Base-by-base conservation (phyloP, 2,797 vertebrate genomes). In the Leucoraja ocellata region DNA sequence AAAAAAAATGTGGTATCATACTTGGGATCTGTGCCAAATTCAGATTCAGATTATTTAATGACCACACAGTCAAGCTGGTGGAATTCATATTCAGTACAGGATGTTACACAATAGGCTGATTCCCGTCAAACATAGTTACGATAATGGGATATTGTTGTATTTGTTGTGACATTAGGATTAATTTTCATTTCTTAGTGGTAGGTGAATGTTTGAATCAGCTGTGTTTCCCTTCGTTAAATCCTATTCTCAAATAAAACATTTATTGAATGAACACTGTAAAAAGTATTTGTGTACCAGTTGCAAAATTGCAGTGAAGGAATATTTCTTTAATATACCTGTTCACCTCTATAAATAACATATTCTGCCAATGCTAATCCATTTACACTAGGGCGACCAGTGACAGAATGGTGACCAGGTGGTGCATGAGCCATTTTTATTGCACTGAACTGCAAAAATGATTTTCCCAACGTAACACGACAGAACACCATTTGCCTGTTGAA, bases 361-460 rank as follows among this genome's bases (percentile, higher is more conserved):
- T 99, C 99, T 0, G 99, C 99, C 0, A 99, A 99, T 0, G 99
- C 99, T 78, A 99, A 96, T 83, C 99, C 99, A 1, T 99, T 99
- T 74, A 99, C 99, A 0, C 99, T 99, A 32, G 99, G 99, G 78
- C 99, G 96, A 92, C 99, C 98, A 0, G 99, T 99, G n/a, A 99
- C 99, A 0, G 98, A 99, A 95, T 99, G 99, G 95, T 99, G 99
- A 21, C 98, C 99, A 0, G 99, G 99, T 1, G 98, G 98, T 1
- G 99, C 98, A 0, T 99, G 99, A 92, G 99, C 99, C 99, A 99
- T 99, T 95, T 99, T 99, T 98, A 99, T 99, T 93, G 99, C 99
- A 95, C 99, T 99, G 97, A 99, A 99, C 94, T 99, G 99, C 93
- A 99, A 96, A 94, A 99, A 99, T 93, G 99, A 99, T 95, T 99